Conservation (phyloP, 2,888 invertebrate species). For the Pemphredon lugubris region DNA sequence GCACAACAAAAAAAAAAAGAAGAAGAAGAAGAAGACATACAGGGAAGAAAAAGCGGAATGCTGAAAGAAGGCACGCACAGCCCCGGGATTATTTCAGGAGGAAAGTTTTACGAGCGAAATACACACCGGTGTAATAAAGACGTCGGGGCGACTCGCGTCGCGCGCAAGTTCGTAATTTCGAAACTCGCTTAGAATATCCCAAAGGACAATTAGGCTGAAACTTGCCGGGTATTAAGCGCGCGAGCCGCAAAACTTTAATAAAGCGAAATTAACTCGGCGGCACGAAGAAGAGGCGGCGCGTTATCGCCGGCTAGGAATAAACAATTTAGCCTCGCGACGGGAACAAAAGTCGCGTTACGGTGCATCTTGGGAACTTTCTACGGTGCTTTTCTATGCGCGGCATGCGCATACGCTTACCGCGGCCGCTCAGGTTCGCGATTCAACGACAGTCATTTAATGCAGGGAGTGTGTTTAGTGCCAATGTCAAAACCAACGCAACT, state of each 20-base stretch:
- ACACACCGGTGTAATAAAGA: constrained; percentile 41
- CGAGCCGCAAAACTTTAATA: not conserved
- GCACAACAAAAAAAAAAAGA: not conserved
- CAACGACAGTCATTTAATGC: constrained; percentile 45
- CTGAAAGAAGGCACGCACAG: constrained; percentile 17
- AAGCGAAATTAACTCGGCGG: constrained; percentile 1
- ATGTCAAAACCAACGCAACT: constrained; percentile 73
- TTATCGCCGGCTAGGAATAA: not conserved
- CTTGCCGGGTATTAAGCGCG: constrained; percentile 18
- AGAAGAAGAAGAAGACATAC: not conserved
- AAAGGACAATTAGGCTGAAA: constrained; percentile 25
- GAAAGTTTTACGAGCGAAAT: constrained; percentile 53
- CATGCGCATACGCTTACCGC: not conserved
- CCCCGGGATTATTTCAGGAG: constrained; percentile 34
- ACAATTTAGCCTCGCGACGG: not conserved
- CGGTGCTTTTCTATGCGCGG: not conserved
- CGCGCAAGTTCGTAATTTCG: constrained; percentile 33
- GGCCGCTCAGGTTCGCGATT: not conserved
- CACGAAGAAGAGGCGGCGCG: not conserved
- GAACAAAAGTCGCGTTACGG: not conserved
- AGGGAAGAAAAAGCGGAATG: constrained; percentile 8
- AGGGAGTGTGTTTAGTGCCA: constrained; percentile 64
- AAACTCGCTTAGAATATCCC: constrained; percentile 19
- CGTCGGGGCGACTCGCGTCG: constrained; percentile 18
- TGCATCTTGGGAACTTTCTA: not conserved